Conservation (phyloP, 2,113 vertebrate genomes). For the Callipepla squamata region DNA sequence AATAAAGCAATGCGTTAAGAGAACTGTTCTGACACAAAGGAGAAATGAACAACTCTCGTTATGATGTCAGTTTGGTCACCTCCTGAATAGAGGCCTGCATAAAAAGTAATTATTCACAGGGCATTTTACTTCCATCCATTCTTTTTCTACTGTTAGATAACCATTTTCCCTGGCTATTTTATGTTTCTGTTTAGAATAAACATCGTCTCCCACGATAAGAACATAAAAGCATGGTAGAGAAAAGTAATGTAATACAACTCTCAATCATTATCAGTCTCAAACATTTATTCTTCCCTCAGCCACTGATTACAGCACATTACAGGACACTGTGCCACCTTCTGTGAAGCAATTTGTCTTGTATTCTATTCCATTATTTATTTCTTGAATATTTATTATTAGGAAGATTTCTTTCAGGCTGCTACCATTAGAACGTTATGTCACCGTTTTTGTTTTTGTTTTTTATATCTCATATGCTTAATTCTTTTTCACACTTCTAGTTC, state of each 20-base stretch:
- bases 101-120: background rate
- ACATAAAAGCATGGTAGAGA: constrained; percentile 42
- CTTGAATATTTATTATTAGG: background rate
- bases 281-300: constrained; percentile 46
- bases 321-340: background rate
- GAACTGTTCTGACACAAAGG: background rate
- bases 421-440: background rate
- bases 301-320: background rate
- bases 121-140: background rate
- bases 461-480: background rate
- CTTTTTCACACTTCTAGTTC: background rate
- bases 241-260: background rate
- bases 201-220: constrained; percentile 5
- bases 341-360: background rate
- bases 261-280: background rate
- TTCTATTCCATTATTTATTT: background rate
- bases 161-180: background rate
- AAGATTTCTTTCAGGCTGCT: background rate
- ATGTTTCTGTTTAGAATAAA: background rate
- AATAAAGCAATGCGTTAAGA: background rate
- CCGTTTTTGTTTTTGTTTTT: background rate
- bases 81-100: background rate
- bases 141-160: background rate
- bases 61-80: background rate
- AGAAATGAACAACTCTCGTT: background rate